These are phyloP conservation scores for Melanotaenia maccullochi DNA, from an alignment of 2,797 vertebrate species.

Conservation along the genomic window DNA sequence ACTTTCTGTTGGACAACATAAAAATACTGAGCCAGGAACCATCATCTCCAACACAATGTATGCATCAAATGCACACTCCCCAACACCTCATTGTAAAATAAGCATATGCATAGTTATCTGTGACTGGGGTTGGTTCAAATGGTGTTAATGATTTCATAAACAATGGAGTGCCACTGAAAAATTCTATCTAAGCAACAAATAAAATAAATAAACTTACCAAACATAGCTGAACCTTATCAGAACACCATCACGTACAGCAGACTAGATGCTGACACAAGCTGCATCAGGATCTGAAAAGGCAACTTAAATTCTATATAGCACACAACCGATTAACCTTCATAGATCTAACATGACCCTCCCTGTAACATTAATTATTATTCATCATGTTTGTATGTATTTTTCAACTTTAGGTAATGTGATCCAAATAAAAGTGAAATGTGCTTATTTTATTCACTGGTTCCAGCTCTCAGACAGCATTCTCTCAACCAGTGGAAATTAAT, in stretches of 20 bases:
- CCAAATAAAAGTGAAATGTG: not conserved
- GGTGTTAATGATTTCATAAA: not conserved
- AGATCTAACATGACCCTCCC: conserved; percentile 8
- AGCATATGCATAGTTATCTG: not conserved
- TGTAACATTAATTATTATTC: not conserved
- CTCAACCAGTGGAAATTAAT: conserved; percentile 16
- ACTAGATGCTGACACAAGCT: conserved; percentile 12
- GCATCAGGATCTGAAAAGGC: not conserved
- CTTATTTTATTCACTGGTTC: not conserved
- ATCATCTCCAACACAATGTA: conserved; percentile 65
- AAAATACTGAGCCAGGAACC: conserved; percentile 65
- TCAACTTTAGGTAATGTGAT: not conserved
- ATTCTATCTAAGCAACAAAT: not conserved
- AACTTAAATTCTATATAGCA: conserved; percentile 2
- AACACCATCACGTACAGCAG: conserved; percentile 10
- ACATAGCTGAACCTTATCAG: conserved; percentile 12
- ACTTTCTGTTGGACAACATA: conserved; percentile 53
- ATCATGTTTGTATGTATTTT: conserved; percentile 2
- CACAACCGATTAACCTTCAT: not conserved
- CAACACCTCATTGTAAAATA: conserved; percentile 8
- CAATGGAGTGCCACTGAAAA: not conserved
- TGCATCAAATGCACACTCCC: conserved; percentile 27
- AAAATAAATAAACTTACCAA: not conserved
- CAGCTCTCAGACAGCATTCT: conserved; percentile 3
- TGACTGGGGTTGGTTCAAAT: not conserved